A percentile compares a stretch with the other conserved stretches of the same genome.
Evolutionary conservation across 1,140 invertebrate species (phyloP).

Genomic region (Papilio aristodemus): DNA sequence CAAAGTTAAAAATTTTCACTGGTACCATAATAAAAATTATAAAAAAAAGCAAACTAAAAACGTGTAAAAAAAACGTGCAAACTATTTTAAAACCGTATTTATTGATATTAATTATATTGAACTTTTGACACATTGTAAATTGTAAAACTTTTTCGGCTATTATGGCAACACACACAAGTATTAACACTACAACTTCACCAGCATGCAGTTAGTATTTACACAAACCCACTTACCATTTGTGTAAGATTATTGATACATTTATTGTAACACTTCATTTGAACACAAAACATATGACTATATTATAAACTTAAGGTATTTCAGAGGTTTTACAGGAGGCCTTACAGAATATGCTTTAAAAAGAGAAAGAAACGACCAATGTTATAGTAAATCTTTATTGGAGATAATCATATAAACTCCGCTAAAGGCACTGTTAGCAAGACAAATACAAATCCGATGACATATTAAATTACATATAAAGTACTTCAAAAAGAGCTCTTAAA

Average conservation of each 20-base stretch:
- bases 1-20: slow-evolving; percentile 10
- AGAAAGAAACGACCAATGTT: slow-evolving; percentile 23
- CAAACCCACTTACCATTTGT: slow-evolving; percentile 29
- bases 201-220: slow-evolving; percentile 33
- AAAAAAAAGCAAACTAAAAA: slow-evolving; percentile 3
- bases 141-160: neutral
- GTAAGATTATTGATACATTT: neutral
- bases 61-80: neutral
- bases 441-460: slow-evolving; percentile 21
- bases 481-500: neutral
- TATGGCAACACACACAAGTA: slow-evolving; percentile 1
- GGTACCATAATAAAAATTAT: slow-evolving; percentile 13
- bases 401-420: slow-evolving; percentile 26
- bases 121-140: neutral
- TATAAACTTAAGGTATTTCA: neutral
- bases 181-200: neutral
- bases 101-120: neutral
- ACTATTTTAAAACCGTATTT: neutral
- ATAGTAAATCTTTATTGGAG: slow-evolving; percentile 31
- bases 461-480: neutral
- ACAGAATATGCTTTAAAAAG: neutral
- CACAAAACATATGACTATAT: neutral
- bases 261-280: neutral
- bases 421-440: slow-evolving; percentile 32
- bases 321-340: neutral